Evolutionary conservation across 2,888 invertebrate species (phyloP).

Genomic region (Entomobrya multifasciata): DNA sequence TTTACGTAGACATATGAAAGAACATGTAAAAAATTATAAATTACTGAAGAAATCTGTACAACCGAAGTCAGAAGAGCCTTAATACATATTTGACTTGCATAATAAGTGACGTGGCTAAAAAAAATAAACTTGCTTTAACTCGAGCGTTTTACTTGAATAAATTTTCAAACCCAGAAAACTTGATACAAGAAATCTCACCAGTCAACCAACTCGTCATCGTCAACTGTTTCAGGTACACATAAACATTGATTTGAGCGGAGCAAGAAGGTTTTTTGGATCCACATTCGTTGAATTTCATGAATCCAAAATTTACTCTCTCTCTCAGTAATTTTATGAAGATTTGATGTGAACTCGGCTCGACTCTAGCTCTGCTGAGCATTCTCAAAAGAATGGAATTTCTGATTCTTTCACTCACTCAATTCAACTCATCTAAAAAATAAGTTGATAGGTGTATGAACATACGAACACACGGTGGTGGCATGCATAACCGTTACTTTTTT

Average conservation of each 20-base stretch:
- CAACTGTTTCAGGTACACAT: neutral
- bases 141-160: too few relatives aligned
- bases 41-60: neutral
- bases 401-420: neutral
- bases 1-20: too few relatives aligned
- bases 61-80: too few relatives aligned
- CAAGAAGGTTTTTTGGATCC: neutral
- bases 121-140: too few relatives aligned
- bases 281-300: conserved; percentile 32
- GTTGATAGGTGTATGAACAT: too few relatives aligned
- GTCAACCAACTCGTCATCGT: neutral
- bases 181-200: neutral
- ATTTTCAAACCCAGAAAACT: too few relatives aligned
- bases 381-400: conserved; percentile 17
- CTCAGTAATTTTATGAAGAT: conserved; percentile 37
- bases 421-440: neutral
- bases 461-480: too few relatives aligned
- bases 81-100: too few relatives aligned
- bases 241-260: conserved; percentile 15
- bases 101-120: too few relatives aligned
- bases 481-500: conserved; percentile 14
- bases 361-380: conserved; percentile 27
- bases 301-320: conserved; percentile 5
- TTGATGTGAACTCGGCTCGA: neutral
- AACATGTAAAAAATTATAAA: neutral